Evolutionary conservation across 2,113 vertebrate genomes (phyloP), one percentile per base, ranked within the genome.

Genomic region (Oostethus manadensis): DNA sequence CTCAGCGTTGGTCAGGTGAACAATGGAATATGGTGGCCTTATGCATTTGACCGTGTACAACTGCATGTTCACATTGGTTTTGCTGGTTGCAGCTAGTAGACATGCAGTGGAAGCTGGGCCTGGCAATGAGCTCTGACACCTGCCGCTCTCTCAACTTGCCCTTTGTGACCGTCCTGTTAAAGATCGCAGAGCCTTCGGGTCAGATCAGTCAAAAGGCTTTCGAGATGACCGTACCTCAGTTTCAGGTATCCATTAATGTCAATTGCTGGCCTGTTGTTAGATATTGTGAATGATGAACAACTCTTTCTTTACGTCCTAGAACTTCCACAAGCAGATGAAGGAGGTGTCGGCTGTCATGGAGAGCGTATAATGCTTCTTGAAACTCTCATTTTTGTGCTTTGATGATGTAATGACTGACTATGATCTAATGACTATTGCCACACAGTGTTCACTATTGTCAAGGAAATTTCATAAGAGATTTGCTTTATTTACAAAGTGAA

Each of bases 211-310:
- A 86, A 72, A 94, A 84, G 56, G 90, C 90, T 29, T 94, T 99
- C 77, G 97, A 99, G 82, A 94, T 99, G 95, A 95, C 93, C 0
- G 67, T 99, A 71, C 88, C 91, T 45, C 94, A 99, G 69, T 99
- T 99, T 82, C 92, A 97, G 94, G 96, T 98, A 60, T 72, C 91
- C 89, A 3, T 10, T 10, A 4, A 38, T 55, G 1, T 13, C 35
- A 10, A 38, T 56, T 22, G 10, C 20, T 5, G 6, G 10, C 44
- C 21, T 5, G 10, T 42, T 17, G 13, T 18, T 14, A 42, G 21
- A 26, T 45, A 10, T 48, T n/a, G 17, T 15, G 14, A 15, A 7
- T n/a, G 16, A 4, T 42, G 6, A 58, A 8, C 62, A n/a, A 13
- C 51, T 58, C 21, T 81, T 86, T 60, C 35, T 47, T 70, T 84